Conservation (phyloP, 2,113 vertebrate genomes). For the Pycnonotus jocosus region DNA sequence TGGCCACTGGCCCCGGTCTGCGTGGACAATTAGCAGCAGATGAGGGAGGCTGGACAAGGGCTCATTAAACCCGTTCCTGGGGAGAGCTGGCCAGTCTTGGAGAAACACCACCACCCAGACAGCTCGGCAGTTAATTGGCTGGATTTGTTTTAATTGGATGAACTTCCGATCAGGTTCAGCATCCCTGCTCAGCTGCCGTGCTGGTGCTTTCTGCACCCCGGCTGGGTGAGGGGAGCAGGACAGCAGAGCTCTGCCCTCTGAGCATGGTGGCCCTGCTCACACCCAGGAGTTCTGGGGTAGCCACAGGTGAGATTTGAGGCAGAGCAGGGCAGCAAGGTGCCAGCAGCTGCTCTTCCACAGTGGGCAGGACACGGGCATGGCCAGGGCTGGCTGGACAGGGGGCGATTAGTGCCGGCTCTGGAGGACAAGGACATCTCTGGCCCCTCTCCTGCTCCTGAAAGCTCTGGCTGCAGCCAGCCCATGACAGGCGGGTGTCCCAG, state of each 20-base stretch:
- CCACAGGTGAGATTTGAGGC: background rate
- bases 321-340: background rate
- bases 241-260: background rate
- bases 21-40: background rate
- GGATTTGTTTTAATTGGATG: constrained; percentile 53
- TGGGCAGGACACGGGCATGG: background rate
- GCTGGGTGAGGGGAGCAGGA: background rate
- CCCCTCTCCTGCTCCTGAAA: background rate
- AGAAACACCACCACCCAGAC: background rate
- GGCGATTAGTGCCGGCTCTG: rapidly evolving
- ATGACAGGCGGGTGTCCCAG: background rate
- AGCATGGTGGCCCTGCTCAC: background rate
- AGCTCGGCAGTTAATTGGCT: constrained; percentile 3
- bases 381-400: background rate
- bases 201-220: rapidly evolving
- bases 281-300: background rate
- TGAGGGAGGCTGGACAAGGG: background rate
- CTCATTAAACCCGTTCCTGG: constrained; percentile 15
- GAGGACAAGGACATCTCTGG: background rate
- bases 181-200: rapidly evolving
- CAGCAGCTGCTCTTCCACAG: background rate
- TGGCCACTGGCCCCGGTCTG: background rate
- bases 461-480: background rate
- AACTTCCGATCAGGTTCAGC: background rate
- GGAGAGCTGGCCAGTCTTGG: background rate